Evolutionary conservation across 2,113 vertebrate genomes (phyloP).

Genomic region (Eulemur macaco): DNA sequence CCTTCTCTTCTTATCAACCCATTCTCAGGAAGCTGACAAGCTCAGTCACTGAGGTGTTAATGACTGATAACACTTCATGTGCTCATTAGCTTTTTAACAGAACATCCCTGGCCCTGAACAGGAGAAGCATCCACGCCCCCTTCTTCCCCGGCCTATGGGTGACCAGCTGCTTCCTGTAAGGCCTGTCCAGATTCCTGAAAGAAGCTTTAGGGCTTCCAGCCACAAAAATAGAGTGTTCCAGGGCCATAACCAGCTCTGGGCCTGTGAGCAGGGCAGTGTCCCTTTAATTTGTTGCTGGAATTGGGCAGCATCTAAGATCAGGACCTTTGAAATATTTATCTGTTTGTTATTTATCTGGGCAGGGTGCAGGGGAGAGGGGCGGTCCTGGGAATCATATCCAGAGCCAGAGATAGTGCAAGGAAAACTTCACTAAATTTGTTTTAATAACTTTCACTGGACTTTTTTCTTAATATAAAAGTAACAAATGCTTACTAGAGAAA

Average conservation of each 20-base stretch:
- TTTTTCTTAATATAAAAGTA: conserved; percentile 61
- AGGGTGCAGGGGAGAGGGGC: conserved; percentile 49
- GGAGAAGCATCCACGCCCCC: not conserved
- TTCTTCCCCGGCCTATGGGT: not conserved
- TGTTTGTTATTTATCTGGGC: conserved; percentile 74
- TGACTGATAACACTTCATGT: not conserved
- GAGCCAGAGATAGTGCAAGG: conserved; percentile 52
- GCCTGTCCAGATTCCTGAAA: not conserved
- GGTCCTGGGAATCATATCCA: conserved; percentile 75
- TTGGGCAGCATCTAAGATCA: conserved; percentile 69
- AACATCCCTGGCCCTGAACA: not conserved
- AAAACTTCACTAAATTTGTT: conserved; percentile 66
- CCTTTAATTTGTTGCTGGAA: conserved; percentile 73
- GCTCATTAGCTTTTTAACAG: not conserved
- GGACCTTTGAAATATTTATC: conserved; percentile 75
- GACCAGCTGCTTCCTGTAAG: not conserved
- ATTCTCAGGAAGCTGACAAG: conserved; percentile 52
- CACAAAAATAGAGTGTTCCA: not conserved
- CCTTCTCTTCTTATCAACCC: conserved; percentile 43
- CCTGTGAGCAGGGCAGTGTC: conserved; percentile 21
- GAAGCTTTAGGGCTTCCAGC: not conserved
- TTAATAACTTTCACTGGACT: conserved; percentile 68
- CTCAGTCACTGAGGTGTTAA: conserved; percentile 13
- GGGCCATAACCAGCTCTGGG: not conserved
- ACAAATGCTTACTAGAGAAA: conserved; percentile 55